Evolutionary conservation across 2,888 invertebrate genomes (phyloP).

Genomic region (Hydriomena furcata): DNA sequence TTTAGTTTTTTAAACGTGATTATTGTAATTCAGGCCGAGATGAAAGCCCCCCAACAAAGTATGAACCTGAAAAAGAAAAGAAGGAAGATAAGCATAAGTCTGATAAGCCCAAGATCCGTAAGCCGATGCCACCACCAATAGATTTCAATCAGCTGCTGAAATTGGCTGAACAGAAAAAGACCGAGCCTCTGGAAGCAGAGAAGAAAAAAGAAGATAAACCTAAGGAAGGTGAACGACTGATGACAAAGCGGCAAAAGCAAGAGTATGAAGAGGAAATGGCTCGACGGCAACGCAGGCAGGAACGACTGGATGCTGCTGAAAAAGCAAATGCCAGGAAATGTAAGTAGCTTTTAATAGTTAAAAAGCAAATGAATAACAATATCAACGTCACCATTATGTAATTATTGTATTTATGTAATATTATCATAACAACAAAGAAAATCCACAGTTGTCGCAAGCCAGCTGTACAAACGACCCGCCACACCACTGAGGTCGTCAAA

Average conservation of each 20-base stretch:
- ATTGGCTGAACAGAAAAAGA: slow-evolving; percentile 92
- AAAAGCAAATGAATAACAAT: no score
- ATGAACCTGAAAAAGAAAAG: slow-evolving; percentile 68
- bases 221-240: slow-evolving; percentile 85
- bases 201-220: slow-evolving; percentile 70
- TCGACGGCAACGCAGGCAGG: slow-evolving; percentile 78
- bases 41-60: slow-evolving; percentile 60
- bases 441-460: no score
- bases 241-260: slow-evolving; percentile 91
- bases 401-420: no score
- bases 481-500: no score
- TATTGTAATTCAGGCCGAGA: slow-evolving; percentile 37
- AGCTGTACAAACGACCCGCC: no score
- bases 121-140: slow-evolving; percentile 87
- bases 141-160: slow-evolving; percentile 91
- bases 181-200: slow-evolving; percentile 86
- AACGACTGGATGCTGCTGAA: slow-evolving; percentile 66
- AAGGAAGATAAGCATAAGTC: slow-evolving; percentile 66
- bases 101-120: slow-evolving; percentile 84
- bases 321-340: slow-evolving; percentile 54
- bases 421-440: no score
- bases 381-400: no score
- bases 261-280: slow-evolving; percentile 90
- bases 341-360: slow-evolving; percentile 32
- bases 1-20: neutral